Evolutionary conservation across 2,888 invertebrate species (phyloP), one percentile per base, ranked within the genome.

Genomic region (Pachycephus smyrnensis): DNA sequence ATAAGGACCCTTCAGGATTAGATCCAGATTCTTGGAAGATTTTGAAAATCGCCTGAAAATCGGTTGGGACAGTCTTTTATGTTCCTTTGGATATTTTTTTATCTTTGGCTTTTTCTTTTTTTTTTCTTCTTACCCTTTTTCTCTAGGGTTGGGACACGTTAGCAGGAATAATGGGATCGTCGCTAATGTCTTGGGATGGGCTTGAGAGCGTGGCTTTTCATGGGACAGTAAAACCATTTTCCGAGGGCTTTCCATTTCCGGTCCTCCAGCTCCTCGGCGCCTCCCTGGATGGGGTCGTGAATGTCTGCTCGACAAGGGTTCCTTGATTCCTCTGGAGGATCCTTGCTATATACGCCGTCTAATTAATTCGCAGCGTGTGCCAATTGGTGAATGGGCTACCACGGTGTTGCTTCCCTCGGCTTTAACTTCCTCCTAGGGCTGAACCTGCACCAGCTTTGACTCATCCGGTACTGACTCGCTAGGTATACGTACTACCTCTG

Each of bases 251-350:
- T 23, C 23, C 55, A 55, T 55, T 55, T 55, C 55, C 55, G 55
- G 55, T 55, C 23, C 55, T 55, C 23, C 55, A 55, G 55, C 9
- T 55, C 55, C 55, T 55, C 23, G 9, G 55, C 55, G 6, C 9
- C 55, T 55, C 55, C 23, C 55, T 55, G 55, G 23, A 80, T 79
- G 80, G 79, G 78, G 75, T 81, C 79, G 81, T 80, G 81, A 82
- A 84, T 80, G 81, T 82, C 80, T 79, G 76, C 73, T 31, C 80
- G 79, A 82, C 80, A 79, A 82, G 81, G 80, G 77, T 80, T 76
- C 75, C 81, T 81, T 82, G 83, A 83, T 85, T 86, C 83, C 83
- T 83, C 85, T 80, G 33, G 85, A 83, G 82, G 79, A 80, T 78
- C 69, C 79, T 76, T 36, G 74, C 31, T 15, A 23, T 77, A 40